A percentile compares a stretch with the other conserved stretches of the same genome.
phyloP scores from a whole-genome alignment of 2,797 vertebrate species.

The Arremon aurantiirostris region DNA sequence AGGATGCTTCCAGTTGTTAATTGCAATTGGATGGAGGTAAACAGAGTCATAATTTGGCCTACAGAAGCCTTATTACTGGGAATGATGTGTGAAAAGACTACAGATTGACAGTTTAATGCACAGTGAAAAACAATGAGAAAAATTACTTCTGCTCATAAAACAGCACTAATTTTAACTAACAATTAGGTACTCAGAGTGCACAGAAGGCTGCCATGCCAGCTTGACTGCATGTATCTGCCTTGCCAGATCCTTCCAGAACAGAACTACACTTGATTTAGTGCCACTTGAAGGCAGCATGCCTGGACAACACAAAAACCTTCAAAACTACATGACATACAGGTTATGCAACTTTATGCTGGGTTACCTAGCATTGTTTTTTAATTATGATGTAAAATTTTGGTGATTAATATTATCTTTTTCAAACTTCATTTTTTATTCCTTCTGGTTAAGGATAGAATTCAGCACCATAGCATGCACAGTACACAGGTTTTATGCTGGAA shows the following conservation, averaged over 20 bases:
- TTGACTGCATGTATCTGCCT: neutral
- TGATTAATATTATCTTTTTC: neutral
- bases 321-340: neutral
- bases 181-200: neutral
- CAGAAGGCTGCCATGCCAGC: neutral
- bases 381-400: neutral
- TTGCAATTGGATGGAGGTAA: neutral
- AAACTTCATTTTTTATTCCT: neutral
- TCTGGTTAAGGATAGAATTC: neutral
- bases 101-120: neutral
- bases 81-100: neutral
- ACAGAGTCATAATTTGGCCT: neutral
- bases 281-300: neutral
- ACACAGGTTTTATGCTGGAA: neutral
- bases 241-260: neutral
- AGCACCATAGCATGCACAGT: neutral
- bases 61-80: neutral
- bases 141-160: slow-evolving; percentile 10
- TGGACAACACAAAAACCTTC: neutral
- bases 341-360: neutral
- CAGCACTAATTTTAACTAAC: neutral
- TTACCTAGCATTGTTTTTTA: neutral
- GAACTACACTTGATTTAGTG: neutral
- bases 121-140: neutral
- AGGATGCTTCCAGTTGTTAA: neutral